Percentiles rank a stretch among this genome's conserved stretches.
phyloP scores from a whole-genome alignment of 2,888 invertebrate genomes.

The Uloborus plumipes region DNA sequence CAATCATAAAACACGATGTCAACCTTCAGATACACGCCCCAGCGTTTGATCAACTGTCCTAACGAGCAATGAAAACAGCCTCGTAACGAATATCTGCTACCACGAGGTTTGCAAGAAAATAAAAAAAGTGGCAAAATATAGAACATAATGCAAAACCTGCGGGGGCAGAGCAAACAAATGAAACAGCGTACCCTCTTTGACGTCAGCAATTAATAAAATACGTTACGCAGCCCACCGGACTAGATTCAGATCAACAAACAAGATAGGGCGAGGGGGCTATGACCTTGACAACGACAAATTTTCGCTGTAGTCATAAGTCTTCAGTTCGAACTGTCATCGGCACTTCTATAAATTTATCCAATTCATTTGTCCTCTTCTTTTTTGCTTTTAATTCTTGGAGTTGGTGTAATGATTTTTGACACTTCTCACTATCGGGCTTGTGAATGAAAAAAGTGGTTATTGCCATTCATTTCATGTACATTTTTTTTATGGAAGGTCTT shows the following conservation, averaged over 20 bases:
- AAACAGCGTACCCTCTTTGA: slow-evolving; percentile 31
- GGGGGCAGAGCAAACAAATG: slow-evolving; percentile 53
- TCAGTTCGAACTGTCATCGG: slow-evolving; percentile 57
- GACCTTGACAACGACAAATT: slow-evolving; percentile 61
- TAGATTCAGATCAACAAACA: slow-evolving; percentile 36
- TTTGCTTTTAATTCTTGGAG: slow-evolving; percentile 2
- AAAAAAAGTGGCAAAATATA: no score
- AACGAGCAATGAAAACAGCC: not conserved
- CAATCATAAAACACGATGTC: slow-evolving; percentile 15
- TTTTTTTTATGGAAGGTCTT: no score
- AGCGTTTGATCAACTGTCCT: not conserved
- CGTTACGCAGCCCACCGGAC: slow-evolving; percentile 52
- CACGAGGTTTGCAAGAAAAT: no score
- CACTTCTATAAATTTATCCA: not conserved
- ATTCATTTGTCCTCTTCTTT: slow-evolving; percentile 6
- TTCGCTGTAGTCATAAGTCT: slow-evolving; percentile 50
- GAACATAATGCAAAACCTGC: slow-evolving; percentile 20
- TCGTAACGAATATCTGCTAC: slow-evolving; percentile 13
- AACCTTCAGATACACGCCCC: not conserved
- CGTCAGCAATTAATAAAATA: slow-evolving; percentile 60
- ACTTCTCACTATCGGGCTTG: slow-evolving; percentile 21
- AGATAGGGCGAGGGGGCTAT: slow-evolving; percentile 44
- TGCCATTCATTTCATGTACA: no score
- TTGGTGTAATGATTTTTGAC: slow-evolving; percentile 46
- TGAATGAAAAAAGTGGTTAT: no score